Base-by-base conservation (phyloP, 2,888 invertebrate genomes). In the Papilio protenor region DNA sequence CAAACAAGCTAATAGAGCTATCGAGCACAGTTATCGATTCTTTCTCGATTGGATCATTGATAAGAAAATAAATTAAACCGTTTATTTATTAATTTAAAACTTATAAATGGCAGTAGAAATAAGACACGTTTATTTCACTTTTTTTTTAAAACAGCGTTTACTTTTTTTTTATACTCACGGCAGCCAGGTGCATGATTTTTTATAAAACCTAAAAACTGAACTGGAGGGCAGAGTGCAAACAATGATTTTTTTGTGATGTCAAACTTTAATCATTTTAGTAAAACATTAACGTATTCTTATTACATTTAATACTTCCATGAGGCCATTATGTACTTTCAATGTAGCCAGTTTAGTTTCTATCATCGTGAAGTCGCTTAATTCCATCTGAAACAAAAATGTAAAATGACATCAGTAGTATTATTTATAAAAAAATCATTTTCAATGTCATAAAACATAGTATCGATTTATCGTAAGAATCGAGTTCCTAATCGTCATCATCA, bases 281-380 rank as follows among this genome's bases (percentile, higher is more conserved):
- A n/a, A 79, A 75, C 71, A 81, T 86, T 85, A 94, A 85, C 94
- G 88, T 82, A 88, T 87, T 85, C 91, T 88, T 85, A 96, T 95
- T 21, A 88, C 88, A 83, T 92, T 91, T 73, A 96, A 87, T 83
- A 96, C 92, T 85, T 93, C 92, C 57, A 90, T 87, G 14, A 96
- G 87, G 66, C 95, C 93, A 78, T 87, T 87, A 86, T 87, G 88
- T 12, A 96, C 91, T 79, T 94, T 93, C 79, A 96, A 88, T 2
- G 90, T 87, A 21, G 92, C 87, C 74, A 96, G 86, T 89, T 96
- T 95, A 76, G 95, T 94, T 81, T 95, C 95, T 81, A 97, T 89
- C 85, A 96, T 95, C 78, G 95, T 95, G 82, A 97, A 97, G 86
- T 97, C 97, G 1, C 96, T 96, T 59, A 95, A 92, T 86, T 97